Conservation (phyloP, 92 coral and sea anemone species). For the Zoanthus sociatus region DNA sequence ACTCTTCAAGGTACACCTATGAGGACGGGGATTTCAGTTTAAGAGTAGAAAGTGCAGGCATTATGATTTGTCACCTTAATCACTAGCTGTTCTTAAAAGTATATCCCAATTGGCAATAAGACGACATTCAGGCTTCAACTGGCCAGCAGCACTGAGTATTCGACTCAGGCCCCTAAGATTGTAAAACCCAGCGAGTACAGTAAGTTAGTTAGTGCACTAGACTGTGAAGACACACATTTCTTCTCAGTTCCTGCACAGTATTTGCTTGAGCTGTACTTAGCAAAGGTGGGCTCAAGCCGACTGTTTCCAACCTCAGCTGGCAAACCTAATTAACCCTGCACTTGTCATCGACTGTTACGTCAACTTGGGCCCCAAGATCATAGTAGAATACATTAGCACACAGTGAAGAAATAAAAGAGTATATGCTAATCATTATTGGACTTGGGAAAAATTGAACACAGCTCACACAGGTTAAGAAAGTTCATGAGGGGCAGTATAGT, state of each 20-base stretch:
- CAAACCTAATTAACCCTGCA: constrained; percentile 81
- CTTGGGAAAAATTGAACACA: too few relatives aligned
- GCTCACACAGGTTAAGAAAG: too few relatives aligned
- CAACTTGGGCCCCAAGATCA: constrained; percentile 86
- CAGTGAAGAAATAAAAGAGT: too few relatives aligned
- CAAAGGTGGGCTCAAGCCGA: constrained; percentile 77
- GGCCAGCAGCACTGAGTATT: constrained; percentile 61
- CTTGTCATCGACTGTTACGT: constrained; percentile 87
- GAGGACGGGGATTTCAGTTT: constrained; percentile 89
- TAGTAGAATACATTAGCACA: constrained; percentile 87
- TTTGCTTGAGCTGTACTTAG: constrained; percentile 92
- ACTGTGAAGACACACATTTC: constrained; percentile 84
- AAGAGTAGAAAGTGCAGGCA: constrained; percentile 66
- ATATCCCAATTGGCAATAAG: constrained; percentile 77
- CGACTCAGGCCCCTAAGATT: constrained; percentile 44
- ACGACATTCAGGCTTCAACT: constrained; percentile 68
- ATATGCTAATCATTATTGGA: too few relatives aligned
- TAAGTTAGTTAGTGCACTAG: constrained; percentile 89
- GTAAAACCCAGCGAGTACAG: constrained; percentile 57
- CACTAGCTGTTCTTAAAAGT: constrained; percentile 84
- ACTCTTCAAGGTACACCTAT: constrained; percentile 74
- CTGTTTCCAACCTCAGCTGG: constrained; percentile 88
- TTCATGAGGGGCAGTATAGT: too few relatives aligned
- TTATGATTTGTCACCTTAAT: constrained; percentile 77
- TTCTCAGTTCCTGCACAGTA: constrained; percentile 91